Percentiles rank a stretch among this genome's conserved stretches.
phyloP scores from a whole-genome alignment of 2,888 invertebrate genomes.

The Caenorhabditis sulstoni region DNA sequence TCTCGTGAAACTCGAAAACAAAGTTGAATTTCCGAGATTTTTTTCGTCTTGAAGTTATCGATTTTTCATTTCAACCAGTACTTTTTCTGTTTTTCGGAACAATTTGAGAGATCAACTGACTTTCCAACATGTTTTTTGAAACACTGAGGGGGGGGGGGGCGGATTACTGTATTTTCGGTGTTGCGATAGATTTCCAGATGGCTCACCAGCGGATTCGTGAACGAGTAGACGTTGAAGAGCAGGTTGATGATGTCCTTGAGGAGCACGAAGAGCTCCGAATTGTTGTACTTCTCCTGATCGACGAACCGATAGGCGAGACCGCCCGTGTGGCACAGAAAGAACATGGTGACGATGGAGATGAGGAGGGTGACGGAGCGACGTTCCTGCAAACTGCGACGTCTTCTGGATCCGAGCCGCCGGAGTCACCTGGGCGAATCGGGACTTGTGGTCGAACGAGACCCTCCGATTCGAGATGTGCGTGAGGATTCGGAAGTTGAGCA shows the following conservation, averaged over 20 bases:
- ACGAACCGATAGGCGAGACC: slow-evolving; percentile 77
- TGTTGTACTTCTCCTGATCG: slow-evolving; percentile 69
- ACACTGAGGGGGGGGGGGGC: no score
- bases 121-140: no score
- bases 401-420: not conserved
- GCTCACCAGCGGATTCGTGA: slow-evolving; percentile 78
- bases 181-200: not conserved
- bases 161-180: no score
- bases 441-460: slow-evolving; percentile 65
- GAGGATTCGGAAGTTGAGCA: slow-evolving; percentile 77
- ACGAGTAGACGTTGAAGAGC: slow-evolving; percentile 79
- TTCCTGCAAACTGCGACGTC: slow-evolving; percentile 47
- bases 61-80: no score
- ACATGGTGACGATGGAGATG: slow-evolving; percentile 78
- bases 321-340: slow-evolving; percentile 80
- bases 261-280: slow-evolving; percentile 71
- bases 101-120: no score
- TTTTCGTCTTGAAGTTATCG: slow-evolving; percentile 3
- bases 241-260: slow-evolving; percentile 78
- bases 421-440: slow-evolving; percentile 61
- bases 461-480: slow-evolving; percentile 62
- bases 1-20: no score
- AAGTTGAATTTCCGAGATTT: not conserved
- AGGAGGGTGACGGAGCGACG: slow-evolving; percentile 77
- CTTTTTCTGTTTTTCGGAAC: not conserved